phyloP scores from a whole-genome alignment of 2,797 vertebrate genomes.

The Alfaro cultratus region DNA sequence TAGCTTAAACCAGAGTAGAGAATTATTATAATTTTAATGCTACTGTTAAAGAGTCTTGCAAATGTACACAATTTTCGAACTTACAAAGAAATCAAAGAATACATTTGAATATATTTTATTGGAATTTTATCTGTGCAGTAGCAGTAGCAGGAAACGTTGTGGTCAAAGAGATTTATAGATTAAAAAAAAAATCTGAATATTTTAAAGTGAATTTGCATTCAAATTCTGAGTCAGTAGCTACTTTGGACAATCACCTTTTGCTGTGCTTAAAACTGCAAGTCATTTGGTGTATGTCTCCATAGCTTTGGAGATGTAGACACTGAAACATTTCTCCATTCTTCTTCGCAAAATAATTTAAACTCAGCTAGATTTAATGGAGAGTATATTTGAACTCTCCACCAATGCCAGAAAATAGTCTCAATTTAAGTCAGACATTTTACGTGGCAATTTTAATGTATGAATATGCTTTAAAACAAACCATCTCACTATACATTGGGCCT shows the following conservation, averaged over 20 bases:
- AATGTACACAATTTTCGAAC: not conserved
- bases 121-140: not conserved
- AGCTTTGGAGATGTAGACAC: not conserved
- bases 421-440: not conserved
- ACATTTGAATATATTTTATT: not conserved
- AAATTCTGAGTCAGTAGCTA: not conserved
- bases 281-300: not conserved
- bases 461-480: not conserved
- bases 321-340: not conserved
- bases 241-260: not conserved
- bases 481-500: not conserved
- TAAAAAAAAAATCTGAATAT: not conserved
- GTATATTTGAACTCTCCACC: not conserved
- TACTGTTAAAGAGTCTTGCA: not conserved
- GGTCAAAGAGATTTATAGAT: not conserved
- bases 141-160: not conserved
- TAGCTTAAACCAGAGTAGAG: conserved; percentile 18
- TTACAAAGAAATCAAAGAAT: not conserved
- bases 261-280: not conserved
- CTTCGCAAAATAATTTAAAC: not conserved
- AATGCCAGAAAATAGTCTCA: not conserved
- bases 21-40: conserved; percentile 36
- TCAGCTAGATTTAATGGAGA: not conserved
- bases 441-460: not conserved
- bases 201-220: not conserved